These are phyloP conservation scores for Platyscapa corneri DNA, from an alignment of 1,140 invertebrate genomes.

Conservation along the genomic window DNA sequence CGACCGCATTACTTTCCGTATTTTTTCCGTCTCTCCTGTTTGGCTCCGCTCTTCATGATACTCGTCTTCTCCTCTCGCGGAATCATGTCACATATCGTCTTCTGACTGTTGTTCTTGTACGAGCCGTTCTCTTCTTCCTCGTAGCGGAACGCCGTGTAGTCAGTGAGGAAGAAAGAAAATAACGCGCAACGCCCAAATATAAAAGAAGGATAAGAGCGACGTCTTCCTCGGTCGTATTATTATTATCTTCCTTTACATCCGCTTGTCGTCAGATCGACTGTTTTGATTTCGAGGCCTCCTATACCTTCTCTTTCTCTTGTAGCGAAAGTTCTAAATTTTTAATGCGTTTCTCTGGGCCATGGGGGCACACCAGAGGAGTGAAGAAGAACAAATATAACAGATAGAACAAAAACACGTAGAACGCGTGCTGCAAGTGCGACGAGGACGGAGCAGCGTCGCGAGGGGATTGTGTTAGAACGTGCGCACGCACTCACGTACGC, in stretches of 20 bases:
- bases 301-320: background rate
- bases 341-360: constrained; percentile 50
- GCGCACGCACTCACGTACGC: background rate
- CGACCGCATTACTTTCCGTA: background rate
- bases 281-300: constrained; percentile 27
- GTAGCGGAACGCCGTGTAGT: background rate
- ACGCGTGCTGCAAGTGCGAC: background rate
- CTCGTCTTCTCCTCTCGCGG: background rate
- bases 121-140: background rate
- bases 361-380: constrained; percentile 31
- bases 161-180: background rate
- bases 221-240: background rate
- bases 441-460: background rate
- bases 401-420: background rate
- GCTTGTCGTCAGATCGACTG: background rate
- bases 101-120: constrained; percentile 5
- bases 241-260: background rate
- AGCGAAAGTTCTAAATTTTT: constrained; percentile 37
- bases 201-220: background rate
- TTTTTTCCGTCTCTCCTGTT: constrained; percentile 2
- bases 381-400: background rate
- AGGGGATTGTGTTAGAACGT: background rate
- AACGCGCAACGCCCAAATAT: constrained; percentile 5
- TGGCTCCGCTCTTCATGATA: background rate
- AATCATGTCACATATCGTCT: constrained; percentile 38